Evolutionary conservation across 2,888 invertebrate species (phyloP).

Genomic region (Drepana falcataria): DNA sequence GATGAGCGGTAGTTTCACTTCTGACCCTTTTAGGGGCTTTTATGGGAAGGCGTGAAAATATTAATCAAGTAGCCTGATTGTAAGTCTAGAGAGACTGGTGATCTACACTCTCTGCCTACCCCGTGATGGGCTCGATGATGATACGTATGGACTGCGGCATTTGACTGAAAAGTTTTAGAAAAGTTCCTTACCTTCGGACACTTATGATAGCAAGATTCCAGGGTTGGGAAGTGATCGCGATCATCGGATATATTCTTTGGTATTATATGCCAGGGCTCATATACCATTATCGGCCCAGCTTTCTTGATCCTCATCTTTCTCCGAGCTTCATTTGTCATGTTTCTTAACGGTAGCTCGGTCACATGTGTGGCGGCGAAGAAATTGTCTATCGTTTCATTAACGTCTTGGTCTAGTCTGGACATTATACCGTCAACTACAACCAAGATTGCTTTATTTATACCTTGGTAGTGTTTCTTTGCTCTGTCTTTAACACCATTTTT

Average conservation of each 20-base stretch:
- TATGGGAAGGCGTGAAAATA: too few species aligned
- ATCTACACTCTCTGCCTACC: too few species aligned
- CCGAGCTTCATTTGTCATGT: conserved; percentile 18
- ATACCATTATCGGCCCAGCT: conserved; percentile 48
- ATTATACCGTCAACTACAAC: conserved; percentile 43
- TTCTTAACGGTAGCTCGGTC: conserved; percentile 44
- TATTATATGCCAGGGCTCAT: conserved; percentile 39
- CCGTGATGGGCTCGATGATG: too few species aligned
- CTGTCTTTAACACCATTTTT: neutral
- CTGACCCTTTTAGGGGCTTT: too few species aligned
- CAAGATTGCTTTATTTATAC: conserved; percentile 22
- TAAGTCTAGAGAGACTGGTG: too few species aligned
- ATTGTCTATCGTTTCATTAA: conserved; percentile 49
- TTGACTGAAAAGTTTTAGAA: neutral
- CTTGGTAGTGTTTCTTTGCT: neutral
- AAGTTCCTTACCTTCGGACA: conserved; percentile 48
- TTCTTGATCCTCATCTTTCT: conserved; percentile 37
- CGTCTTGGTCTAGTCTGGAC: conserved; percentile 31
- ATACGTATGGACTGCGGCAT: neutral
- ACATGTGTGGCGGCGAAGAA: conserved; percentile 61
- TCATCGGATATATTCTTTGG: conserved; percentile 46
- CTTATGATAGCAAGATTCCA: conserved; percentile 54
- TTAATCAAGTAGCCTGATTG: too few species aligned
- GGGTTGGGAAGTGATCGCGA: conserved; percentile 37
- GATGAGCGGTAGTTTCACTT: too few species aligned